Base-by-base conservation (phyloP, 2,888 invertebrate genomes). In the Linhomoeus sp. region DNA sequence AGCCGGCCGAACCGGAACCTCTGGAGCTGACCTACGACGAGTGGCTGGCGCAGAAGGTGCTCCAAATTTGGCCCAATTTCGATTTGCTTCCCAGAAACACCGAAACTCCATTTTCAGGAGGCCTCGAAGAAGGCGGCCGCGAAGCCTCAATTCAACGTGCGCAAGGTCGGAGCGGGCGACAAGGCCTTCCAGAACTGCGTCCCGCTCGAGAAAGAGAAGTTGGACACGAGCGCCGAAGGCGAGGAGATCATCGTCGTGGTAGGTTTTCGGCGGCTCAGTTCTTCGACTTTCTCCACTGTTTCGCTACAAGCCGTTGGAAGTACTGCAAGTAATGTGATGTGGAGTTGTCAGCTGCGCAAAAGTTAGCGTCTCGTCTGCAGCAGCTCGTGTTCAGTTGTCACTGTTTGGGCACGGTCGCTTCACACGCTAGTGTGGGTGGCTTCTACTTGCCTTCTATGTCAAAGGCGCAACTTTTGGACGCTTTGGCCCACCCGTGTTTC, bases 11-110 rank as follows among this genome's bases (percentile, higher is more conserved):
- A 9, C 12, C 9, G 12, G 15, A 33, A n/a, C 51, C 51, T 41
- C 53, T 52, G 51, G 52, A 65, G 64, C 66, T 58, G 53, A 58
- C 58, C 22, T 54, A 58, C 43, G 55, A 55, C 47, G 57, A 58
- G 50, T 58, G 53, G 55, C 55, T 52, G 50, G 57, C 56, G 29
- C 9, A 33, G 42, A 44, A 46, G 29, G 3, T n/a, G n/a, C n/a
- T n/a, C n/a, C n/a, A n/a, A n/a, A n/a, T n/a, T n/a, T n/a, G n/a
- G n/a, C n/a, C n/a, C n/a, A n/a, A n/a, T n/a, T n/a, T n/a, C n/a
- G n/a, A n/a, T n/a, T n/a, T n/a, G n/a, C n/a, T n/a, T n/a, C n/a
- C n/a, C n/a, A n/a, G n/a, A n/a, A n/a, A n/a, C n/a, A n/a, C n/a
- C n/a, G n/a, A n/a, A n/a, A n/a, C n/a, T n/a, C n/a, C n/a, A n/a